Evolutionary conservation across 2,113 vertebrate genomes (phyloP).

Genomic region (Cyanocitta stelleri): DNA sequence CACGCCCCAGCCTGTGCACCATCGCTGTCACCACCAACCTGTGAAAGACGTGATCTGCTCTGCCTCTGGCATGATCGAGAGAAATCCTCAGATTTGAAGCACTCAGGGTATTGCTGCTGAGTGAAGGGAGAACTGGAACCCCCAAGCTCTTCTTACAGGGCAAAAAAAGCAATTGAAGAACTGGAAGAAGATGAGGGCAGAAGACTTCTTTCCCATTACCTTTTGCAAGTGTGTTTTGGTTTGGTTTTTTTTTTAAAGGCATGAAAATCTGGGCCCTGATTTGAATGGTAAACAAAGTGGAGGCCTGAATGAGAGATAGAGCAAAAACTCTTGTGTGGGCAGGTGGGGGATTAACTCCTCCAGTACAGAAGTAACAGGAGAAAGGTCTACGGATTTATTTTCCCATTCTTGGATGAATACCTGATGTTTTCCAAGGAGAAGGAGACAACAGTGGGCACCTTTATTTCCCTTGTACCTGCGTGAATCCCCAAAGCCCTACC

Average conservation of each 20-base stretch:
- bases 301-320: not conserved
- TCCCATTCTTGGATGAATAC: not conserved
- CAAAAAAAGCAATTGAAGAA: not conserved
- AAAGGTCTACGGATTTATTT: not conserved
- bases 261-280: not conserved
- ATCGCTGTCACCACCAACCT: fast-evolving
- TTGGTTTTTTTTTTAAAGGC: not conserved
- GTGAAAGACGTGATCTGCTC: not conserved
- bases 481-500: not conserved
- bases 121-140: fast-evolving
- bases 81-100: not conserved
- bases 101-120: not conserved
- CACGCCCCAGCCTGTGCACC: not conserved
- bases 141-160: not conserved
- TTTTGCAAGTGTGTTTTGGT: not conserved
- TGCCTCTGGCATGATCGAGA: not conserved
- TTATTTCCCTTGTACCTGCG: not conserved
- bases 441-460: not conserved
- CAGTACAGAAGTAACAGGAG: not conserved
- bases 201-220: not conserved
- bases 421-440: not conserved
- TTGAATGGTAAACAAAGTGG: not conserved
- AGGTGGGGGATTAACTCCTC: not conserved
- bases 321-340: not conserved
- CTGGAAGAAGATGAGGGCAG: not conserved